Evolutionary conservation across 2,888 invertebrate species (phyloP), one percentile per base, ranked within the genome.

Genomic region (Andrena chrysosceles): DNA sequence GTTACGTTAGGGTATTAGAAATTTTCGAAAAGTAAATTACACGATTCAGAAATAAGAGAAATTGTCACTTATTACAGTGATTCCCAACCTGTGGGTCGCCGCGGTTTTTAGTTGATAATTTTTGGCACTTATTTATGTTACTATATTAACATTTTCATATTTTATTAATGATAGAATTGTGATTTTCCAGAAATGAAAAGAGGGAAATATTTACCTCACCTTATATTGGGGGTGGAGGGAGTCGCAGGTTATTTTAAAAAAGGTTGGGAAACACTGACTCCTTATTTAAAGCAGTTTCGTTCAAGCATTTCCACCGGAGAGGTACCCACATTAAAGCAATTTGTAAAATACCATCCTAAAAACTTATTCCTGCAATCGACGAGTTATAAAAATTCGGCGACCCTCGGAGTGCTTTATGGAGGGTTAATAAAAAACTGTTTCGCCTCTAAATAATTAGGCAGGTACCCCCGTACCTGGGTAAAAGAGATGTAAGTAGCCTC

Each of bases 381-480:
- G 49, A 33, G 29, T 68, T 68, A 20, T 20, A 56, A 78, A 63
- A 66, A 69, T 56, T 8, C 60, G 23, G 2, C 72, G 49, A 63
- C 42, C 31, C 31, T 31, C 10, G 0, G 16, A 1, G 10, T 10
- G 23, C 26, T 82, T 82, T 82, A 76, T 13, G 66, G 26, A 16
- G 29, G 81, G 63, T 74, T 70, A 60, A 69, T 71, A 69, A 75
- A 63, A 60, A 56, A 26, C 26, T 26, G 10, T 23, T 68, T 31
- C 3, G n/a, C 10, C 29, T 10, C n/a, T 8, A 5, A 23, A 68
- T 64, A 75, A 76, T 80, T 71, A 68, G 62, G 16, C 80, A 82
- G 80, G 82, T 82, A 80, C 5, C 35, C 23, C 33, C 31, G 1
- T 82, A 82, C 82, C 82, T 80, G 82, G 7, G 13, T 49, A 1